These are phyloP conservation scores for Sebastes flavidus DNA, from an alignment of 2,797 vertebrate genomes.

Conservation along the genomic window DNA sequence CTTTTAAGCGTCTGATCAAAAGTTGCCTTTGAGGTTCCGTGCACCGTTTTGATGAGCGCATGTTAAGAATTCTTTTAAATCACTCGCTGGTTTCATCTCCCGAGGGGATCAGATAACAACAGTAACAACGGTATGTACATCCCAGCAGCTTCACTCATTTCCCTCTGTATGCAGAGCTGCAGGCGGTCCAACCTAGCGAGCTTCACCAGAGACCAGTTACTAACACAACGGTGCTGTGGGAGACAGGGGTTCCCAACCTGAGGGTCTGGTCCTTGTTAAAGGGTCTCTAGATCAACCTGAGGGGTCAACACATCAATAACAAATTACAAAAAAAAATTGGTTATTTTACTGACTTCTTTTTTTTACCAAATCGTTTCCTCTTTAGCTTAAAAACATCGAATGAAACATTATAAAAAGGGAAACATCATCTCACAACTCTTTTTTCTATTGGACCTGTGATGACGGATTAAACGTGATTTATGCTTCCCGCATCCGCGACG, in stretches of 20 bases:
- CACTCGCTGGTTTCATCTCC: conserved; percentile 1
- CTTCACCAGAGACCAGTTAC: too few relatives aligned
- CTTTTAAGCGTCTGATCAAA: conserved; percentile 52
- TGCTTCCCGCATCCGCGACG: too few relatives aligned
- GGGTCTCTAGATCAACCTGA: background rate
- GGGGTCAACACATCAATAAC: background rate
- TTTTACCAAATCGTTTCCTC: background rate
- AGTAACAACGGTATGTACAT: background rate
- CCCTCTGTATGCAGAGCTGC: background rate
- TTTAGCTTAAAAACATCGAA: background rate
- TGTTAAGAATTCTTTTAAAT: conserved; percentile 39
- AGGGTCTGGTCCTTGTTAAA: background rate
- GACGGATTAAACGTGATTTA: too few relatives aligned
- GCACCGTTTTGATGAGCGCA: conserved; percentile 26
- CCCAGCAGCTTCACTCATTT: background rate
- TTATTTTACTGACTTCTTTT: background rate
- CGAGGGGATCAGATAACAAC: conserved; percentile 15
- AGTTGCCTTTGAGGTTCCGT: conserved; percentile 20
- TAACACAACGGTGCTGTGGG: background rate
- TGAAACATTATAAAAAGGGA: background rate
- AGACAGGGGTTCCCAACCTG: background rate
- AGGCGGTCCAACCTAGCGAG: background rate
- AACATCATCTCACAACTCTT: background rate
- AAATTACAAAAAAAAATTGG: background rate
- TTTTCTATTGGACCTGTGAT: too few relatives aligned